phyloP scores from a whole-genome alignment of 2,113 vertebrate species.

The Propithecus coquereli region DNA sequence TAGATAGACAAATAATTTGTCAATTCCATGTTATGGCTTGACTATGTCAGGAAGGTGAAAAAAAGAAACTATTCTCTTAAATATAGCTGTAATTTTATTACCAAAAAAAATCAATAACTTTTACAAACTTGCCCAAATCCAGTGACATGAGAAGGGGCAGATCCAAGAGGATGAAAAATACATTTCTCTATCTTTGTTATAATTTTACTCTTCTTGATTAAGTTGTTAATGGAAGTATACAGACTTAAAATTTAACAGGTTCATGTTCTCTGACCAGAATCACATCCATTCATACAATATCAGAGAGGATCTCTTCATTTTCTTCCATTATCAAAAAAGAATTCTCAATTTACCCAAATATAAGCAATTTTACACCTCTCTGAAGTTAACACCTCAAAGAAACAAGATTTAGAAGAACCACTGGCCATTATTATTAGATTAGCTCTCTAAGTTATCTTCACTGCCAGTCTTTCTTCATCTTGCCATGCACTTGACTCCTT shows the following conservation, averaged over 20 bases:
- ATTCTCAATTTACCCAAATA: background rate
- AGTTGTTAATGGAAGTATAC: background rate
- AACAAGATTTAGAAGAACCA: background rate
- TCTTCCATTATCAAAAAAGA: background rate
- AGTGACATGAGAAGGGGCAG: background rate
- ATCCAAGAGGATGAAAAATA: background rate
- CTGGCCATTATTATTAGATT: background rate
- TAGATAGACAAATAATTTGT: background rate
- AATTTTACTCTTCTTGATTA: background rate
- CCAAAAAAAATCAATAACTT: slow-evolving; percentile 18
- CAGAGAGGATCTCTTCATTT: background rate
- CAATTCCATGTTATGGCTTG: background rate
- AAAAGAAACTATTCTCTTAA: slow-evolving; percentile 24
- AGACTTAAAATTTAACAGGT: background rate
- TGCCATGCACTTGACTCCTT: background rate
- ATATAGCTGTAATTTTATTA: background rate
- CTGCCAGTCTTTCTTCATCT: background rate
- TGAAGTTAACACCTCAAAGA: background rate
- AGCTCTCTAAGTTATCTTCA: background rate
- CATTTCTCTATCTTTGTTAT: background rate
- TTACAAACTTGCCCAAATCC: background rate
- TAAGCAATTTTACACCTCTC: background rate
- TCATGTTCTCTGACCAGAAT: background rate
- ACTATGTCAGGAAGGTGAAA: background rate
- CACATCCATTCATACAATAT: background rate